Conservation (phyloP, 2,888 invertebrate species). For the Zygothrica quintamaculata region DNA sequence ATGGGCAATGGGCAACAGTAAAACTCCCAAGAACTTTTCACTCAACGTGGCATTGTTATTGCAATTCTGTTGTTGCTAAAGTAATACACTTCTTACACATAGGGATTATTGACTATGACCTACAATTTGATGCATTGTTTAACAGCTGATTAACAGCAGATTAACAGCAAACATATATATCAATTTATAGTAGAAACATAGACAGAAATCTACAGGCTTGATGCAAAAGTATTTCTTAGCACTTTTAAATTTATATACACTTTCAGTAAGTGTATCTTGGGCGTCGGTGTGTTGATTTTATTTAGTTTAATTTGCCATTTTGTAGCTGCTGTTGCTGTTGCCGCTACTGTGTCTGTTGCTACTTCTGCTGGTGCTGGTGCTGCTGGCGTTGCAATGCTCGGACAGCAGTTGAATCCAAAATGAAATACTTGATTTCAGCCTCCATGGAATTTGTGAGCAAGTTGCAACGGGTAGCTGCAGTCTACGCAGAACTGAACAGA, state of each 20-base stretch:
- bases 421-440: constrained; percentile 81
- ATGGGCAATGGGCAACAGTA: constrained; percentile 16
- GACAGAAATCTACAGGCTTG: no score
- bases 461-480: constrained; percentile 51
- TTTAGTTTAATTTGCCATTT: constrained; percentile 61
- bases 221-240: no score
- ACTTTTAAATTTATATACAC: no score
- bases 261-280: constrained; percentile 48
- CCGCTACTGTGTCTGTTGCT: constrained; percentile 24
- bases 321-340: constrained; percentile 47
- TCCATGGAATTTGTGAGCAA: constrained; percentile 68
- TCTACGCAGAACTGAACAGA: no score
- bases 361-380: constrained; percentile 27
- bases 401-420: constrained; percentile 79
- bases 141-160: no score
- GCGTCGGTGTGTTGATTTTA: constrained; percentile 4
- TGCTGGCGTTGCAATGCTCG: constrained; percentile 67
- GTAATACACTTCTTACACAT: constrained; percentile 29
- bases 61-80: constrained; percentile 54
- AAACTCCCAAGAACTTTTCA: constrained; percentile 66
- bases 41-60: constrained; percentile 68
- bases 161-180: no score
- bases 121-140: no score
- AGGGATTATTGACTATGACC: no score
- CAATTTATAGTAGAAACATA: no score